Conservation (phyloP, 1,140 invertebrate genomes). For the Dendrolimus kikuchii region DNA sequence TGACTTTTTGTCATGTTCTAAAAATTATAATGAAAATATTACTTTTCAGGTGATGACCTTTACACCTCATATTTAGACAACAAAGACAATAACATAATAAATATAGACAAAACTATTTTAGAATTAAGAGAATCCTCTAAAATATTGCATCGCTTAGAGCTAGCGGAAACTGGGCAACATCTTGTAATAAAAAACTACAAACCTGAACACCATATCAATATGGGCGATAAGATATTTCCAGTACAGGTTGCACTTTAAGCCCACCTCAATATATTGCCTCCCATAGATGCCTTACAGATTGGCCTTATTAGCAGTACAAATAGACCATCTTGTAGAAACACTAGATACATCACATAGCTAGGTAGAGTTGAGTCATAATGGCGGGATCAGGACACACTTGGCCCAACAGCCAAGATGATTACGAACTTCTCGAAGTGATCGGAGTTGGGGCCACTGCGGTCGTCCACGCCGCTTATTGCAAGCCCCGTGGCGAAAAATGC, state of each 20-base stretch:
- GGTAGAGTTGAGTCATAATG: conserved; percentile 25
- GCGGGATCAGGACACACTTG: conserved; percentile 75
- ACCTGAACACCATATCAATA: conserved; percentile 50
- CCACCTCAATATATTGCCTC: conserved; percentile 13
- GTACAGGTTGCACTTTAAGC: conserved; percentile 22
- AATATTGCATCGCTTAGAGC: conserved; percentile 39
- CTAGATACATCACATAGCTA: background rate
- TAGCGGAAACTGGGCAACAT: conserved; percentile 6
- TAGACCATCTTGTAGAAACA: conserved; percentile 7
- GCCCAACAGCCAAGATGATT: conserved; percentile 96
- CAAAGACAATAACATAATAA: conserved; percentile 20
- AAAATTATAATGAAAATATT: conserved; percentile 7
- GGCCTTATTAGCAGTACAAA: conserved; percentile 39
- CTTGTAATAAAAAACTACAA: conserved; percentile 42
- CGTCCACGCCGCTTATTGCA: conserved; percentile 95
- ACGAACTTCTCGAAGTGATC: conserved; percentile 96
- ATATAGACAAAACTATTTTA: conserved; percentile 34
- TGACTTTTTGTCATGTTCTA: no score
- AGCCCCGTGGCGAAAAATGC: conserved; percentile 95
- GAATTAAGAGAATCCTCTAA: conserved; percentile 35
- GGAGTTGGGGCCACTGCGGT: conserved; percentile 95
- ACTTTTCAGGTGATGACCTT: conserved; percentile 52
- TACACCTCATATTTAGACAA: conserved; percentile 54
- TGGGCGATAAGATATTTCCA: conserved; percentile 36
- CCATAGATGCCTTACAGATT: conserved; percentile 31